A percentile compares a stretch with the other conserved stretches of the same genome.
These are phyloP conservation scores for Drosophila pandora DNA, from an alignment of 1,140 invertebrate genomes.

Conservation along the genomic window DNA sequence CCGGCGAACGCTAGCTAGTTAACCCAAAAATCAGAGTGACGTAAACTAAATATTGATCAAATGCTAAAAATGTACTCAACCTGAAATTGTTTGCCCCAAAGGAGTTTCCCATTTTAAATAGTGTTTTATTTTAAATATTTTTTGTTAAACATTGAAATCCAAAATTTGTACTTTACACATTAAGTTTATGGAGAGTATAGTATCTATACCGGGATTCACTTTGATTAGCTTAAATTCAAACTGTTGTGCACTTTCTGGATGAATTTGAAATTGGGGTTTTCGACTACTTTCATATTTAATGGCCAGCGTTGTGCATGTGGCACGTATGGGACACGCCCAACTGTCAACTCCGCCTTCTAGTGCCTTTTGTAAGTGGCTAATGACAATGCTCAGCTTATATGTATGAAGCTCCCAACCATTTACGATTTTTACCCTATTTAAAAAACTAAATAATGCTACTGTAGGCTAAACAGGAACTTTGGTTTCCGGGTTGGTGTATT, in stretches of 20 bases:
- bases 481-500: not conserved
- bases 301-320: not conserved
- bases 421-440: too few species aligned
- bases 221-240: too few species aligned
- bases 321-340: not conserved
- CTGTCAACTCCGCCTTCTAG: slow-evolving; percentile 23
- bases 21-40: slow-evolving; percentile 37
- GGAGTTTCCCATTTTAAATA: too few species aligned
- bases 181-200: too few species aligned
- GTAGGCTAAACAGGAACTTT: not conserved
- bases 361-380: slow-evolving; percentile 45
- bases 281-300: not conserved
- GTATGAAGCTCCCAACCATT: not conserved
- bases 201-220: too few species aligned
- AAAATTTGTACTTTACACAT: too few species aligned
- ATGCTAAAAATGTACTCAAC: slow-evolving; percentile 20
- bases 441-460: not conserved
- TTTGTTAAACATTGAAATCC: not conserved
- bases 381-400: slow-evolving; percentile 39
- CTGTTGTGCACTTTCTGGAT: not conserved
- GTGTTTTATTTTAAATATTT: not conserved
- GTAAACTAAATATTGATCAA: slow-evolving; percentile 38
- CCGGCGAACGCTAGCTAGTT: slow-evolving; percentile 10
- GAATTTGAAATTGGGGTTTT: not conserved
- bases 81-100: not conserved